phyloP scores from a whole-genome alignment of 2,113 vertebrate species.

The Eptatretus burgeri region DNA sequence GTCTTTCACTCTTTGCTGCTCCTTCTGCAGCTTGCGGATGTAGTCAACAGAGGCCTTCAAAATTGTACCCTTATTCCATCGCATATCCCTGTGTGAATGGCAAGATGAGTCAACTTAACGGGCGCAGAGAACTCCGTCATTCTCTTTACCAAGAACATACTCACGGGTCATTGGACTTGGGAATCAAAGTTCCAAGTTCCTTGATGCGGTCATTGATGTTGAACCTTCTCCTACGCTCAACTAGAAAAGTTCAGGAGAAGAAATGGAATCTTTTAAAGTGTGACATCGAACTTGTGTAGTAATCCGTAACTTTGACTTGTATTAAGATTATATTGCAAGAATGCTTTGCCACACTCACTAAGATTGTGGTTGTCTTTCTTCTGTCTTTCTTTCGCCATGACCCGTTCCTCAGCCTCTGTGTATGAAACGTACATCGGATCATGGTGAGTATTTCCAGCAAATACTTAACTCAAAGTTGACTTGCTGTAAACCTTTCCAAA shows the following conservation, averaged over 20 bases:
- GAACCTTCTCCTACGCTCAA: constrained; percentile 46
- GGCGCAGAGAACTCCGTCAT: not conserved
- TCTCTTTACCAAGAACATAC: constrained; percentile 14
- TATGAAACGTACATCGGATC: no score
- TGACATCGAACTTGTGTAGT: no score
- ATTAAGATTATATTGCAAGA: no score
- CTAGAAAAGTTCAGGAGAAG: constrained; percentile 13
- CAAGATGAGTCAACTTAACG: no score
- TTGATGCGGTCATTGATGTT: constrained; percentile 80
- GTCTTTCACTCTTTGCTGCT: constrained; percentile 37
- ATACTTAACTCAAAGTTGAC: no score
- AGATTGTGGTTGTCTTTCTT: constrained; percentile 73
- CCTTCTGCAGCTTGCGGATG: constrained; percentile 56
- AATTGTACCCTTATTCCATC: constrained; percentile 75
- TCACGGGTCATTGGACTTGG: constrained; percentile 44
- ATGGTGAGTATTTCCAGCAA: no score
- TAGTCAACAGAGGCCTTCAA: constrained; percentile 67
- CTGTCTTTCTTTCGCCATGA: constrained; percentile 42
- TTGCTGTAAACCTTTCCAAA: no score
- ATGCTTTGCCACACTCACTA: constrained; percentile 26
- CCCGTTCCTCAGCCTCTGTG: constrained; percentile 34
- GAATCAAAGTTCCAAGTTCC: constrained; percentile 42
- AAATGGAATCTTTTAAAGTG: no score
- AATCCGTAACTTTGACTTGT: no score
- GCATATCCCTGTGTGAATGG: constrained; percentile 24